Evolutionary conservation across 2,797 vertebrate species (phyloP), one percentile per base, ranked within the genome.

Genomic region (Pempheris klunzingeri): DNA sequence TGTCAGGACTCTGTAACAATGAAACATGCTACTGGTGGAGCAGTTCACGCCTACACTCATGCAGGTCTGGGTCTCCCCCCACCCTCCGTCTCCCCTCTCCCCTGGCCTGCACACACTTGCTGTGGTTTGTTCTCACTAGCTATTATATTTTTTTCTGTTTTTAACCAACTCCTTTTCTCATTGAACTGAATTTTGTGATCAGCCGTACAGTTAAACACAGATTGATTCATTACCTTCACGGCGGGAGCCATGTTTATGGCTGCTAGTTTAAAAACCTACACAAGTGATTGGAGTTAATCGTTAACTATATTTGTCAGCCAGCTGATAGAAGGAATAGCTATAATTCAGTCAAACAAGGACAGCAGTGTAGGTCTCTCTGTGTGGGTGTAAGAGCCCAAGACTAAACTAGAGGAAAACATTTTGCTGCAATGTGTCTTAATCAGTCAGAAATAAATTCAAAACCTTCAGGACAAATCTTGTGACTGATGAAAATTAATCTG

Each of bases 231-330:
- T 34, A 55, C 17, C 7, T 9, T 64, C 4, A 11, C 24, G 3
- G 28, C 49, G n/a, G 38, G 2, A 14, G 39, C 61, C 38, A 1
- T 71, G 36, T 79, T 84, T 84, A 87, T 63, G 58, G 44, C 55
- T 39, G 5, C 28, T 66, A 58, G 20, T 47, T 32, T 76, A 32
- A 62, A 75, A 80, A 55, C 20, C 18, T 24, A 39, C 8, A 2
- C 13, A 4, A 52, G 17, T 55, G 9, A 26, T 60, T 73, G 36
- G 4, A 65, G 73, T 84, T 75, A 63, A 80, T 83, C 17, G 69
- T 85, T 81, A 73, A 77, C 79, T 72, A 3, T 24, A 26, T 62
- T 58, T 71, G 32, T 74, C 26, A 28, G 57, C 24, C 12, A 20
- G 12, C 20, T 65, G 47, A 60, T 55, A 8, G 3, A 41, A n/a